Base-by-base conservation (phyloP, 2,113 vertebrate genomes). In the Solea solea region DNA sequence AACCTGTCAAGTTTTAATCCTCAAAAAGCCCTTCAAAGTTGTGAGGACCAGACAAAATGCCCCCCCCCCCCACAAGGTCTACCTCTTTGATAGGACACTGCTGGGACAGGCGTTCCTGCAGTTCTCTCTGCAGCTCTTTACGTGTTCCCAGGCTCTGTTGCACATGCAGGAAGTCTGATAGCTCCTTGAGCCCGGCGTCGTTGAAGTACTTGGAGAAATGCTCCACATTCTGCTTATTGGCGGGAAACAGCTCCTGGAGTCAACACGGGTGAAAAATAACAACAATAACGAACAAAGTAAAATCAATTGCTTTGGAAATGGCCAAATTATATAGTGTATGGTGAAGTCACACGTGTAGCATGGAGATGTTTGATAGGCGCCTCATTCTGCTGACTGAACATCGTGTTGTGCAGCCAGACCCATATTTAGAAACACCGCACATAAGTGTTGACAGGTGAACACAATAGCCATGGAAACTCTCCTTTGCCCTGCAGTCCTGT, bases 161-260 rank as follows among this genome's bases (percentile, higher is more conserved):
- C 49, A 95, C 88, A 58, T 95, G 90, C 58, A 97, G 93, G 76
- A 96, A 97, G 78, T 97, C 95, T 0, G 95, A 95, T 25, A 97
- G 95, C 72, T 97, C 96, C 83, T 95, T 97, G n/a, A 97, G 91
- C 12, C 95, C 96, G 0, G 95, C 95, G 9, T 96, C 95, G 14
- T 91, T 97, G 80, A 97, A 97, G 90, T 96, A 97, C 59, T 94
- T 95, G 25, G 96, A 93, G 85, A 97, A 97, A 87, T 97, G 96
- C 81, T 97, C 96, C 84, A 96, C 95, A 40, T 94, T 97, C 91
- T 97, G 96, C 86, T 96, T 93, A 88, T 95, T 97, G 76, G 94
- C 89, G 66, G 96, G 96, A 89, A 97, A 97, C 28, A 97, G 94
- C 78, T 97, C 96, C 96, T 97, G 61, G 34, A 34, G 34, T 34